phyloP scores from a whole-genome alignment of 2,797 vertebrate genomes.

The Monodelphis domestica region DNA sequence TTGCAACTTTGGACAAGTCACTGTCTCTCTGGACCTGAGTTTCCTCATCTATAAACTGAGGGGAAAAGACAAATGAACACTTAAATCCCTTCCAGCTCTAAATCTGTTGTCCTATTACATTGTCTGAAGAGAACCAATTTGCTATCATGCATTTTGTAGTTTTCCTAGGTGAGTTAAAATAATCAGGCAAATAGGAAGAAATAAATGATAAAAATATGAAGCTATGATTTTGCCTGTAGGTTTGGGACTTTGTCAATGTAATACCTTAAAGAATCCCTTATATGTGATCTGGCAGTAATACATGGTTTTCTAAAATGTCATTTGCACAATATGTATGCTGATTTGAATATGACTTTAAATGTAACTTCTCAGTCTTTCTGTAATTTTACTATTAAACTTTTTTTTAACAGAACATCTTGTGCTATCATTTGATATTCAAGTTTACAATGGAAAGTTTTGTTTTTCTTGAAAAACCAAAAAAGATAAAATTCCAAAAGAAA shows the following conservation, averaged over 20 bases:
- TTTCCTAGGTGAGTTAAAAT: background rate
- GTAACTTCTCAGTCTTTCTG: background rate
- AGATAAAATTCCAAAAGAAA: conserved; percentile 7
- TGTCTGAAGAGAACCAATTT: background rate
- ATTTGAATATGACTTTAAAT: background rate
- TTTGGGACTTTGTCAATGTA: background rate
- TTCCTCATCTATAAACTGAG: background rate
- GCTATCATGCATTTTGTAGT: background rate
- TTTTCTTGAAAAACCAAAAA: background rate
- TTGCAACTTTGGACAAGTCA: background rate
- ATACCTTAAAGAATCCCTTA: background rate
- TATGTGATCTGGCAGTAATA: background rate
- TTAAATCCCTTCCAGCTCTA: background rate
- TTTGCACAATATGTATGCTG: background rate
- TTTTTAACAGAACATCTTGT: background rate
- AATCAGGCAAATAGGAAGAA: background rate
- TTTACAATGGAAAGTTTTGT: background rate
- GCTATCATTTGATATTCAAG: background rate
- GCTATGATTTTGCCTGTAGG: background rate
- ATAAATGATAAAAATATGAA: background rate
- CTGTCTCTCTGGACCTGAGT: background rate
- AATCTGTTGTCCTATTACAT: background rate
- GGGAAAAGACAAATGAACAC: background rate
- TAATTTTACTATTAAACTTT: background rate
- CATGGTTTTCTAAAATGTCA: background rate